Base-by-base conservation (phyloP, 2,113 vertebrate species). In the Microcebus griseorufus region DNA sequence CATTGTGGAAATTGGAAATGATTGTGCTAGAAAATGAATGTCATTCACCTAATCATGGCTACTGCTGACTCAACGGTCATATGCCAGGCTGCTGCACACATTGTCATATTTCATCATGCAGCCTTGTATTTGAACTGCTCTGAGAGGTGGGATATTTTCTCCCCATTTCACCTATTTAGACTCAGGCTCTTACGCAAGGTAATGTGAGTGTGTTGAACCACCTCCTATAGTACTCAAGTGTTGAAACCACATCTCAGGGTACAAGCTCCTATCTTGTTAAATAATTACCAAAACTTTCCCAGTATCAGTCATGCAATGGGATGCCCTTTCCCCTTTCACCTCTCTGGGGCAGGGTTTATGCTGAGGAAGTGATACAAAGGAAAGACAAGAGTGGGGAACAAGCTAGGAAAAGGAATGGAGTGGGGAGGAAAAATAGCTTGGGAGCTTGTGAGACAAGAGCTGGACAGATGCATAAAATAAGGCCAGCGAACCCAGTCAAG, bases 41-140 rank as follows among this genome's bases (percentile, higher is more conserved):
- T 42, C n/a, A 25, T 13, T 42, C 42, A 39, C 18, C 25, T 1
- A 39, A 3, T 62, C 25, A 34, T 0, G 18, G 53, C 9, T 32
- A 2, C 34, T 76, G 12, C 8, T 14, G 23, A 23, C 29, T 48
- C 51, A 27, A 42, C 13, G 8, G 51, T 51, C 18, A 7, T 27
- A 39, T 9, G 17, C 76, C 3, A 23, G 17, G 51, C 34, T 3
- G 51, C 32, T 3, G 10, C 64, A 18, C 2, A 6, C 39, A 42
- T 5, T 25, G 5, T 27, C 42, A 0, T 51, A 27, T 14, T 39
- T 72, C 16, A 51, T 72, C 53, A 1, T 32, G 53, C 53, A 72
- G 70, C 10, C 9, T 5, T 25, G 23, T 27, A 27, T 12, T 62
- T 62, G 22, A 37, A 81, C 53, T 32, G 25, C 20, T 65, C 45